These are phyloP conservation scores for Haemorhous mexicanus DNA, from an alignment of 2,113 vertebrate species.

Conservation along the genomic window DNA sequence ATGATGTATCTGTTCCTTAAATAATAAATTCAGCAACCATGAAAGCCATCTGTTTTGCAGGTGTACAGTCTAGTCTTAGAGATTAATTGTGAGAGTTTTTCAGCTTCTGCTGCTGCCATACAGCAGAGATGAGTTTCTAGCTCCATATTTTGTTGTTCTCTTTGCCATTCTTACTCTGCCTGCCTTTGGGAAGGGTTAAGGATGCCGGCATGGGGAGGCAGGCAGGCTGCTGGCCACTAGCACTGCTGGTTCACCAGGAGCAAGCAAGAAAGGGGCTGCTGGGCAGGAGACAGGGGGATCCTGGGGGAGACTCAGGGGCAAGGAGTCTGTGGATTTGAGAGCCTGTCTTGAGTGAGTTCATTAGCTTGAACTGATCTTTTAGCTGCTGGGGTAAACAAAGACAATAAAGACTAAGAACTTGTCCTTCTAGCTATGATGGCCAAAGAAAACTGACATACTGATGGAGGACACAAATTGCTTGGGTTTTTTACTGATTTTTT, in stretches of 20 bases:
- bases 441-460: background rate
- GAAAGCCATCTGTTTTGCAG: conserved; percentile 6
- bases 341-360: background rate
- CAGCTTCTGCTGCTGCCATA: background rate
- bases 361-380: background rate
- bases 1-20: conserved; percentile 11
- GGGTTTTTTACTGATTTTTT: background rate
- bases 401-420: background rate
- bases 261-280: background rate
- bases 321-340: background rate
- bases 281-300: background rate
- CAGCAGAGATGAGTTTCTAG: background rate
- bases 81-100: background rate
- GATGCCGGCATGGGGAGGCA: background rate
- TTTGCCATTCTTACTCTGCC: background rate
- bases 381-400: background rate
- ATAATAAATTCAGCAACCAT: conserved; percentile 7
- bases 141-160: background rate
- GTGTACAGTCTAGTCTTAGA: background rate
- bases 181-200: background rate
- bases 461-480: background rate
- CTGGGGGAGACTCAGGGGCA: background rate
- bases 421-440: background rate
- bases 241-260: background rate
- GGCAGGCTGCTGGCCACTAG: background rate